Evolutionary conservation across 2,113 vertebrate genomes (phyloP).

Genomic region (Sapajus apella): DNA sequence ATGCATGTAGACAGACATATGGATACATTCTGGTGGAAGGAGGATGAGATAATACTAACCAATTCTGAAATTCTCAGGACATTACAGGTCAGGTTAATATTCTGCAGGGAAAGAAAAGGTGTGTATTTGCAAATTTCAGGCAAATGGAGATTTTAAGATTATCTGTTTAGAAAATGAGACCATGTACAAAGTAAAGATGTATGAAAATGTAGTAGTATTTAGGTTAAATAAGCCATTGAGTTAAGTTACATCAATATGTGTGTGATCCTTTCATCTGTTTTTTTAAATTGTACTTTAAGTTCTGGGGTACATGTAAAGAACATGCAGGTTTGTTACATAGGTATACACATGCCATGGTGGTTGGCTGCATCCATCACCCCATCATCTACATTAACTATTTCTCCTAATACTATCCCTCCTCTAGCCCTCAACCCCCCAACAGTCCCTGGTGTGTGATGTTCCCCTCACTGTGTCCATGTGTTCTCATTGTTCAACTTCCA

Average conservation of each 20-base stretch:
- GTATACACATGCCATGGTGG: too few relatives aligned
- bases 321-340: too few relatives aligned
- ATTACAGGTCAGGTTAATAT: neutral
- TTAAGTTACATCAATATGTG: neutral
- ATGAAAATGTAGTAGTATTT: neutral
- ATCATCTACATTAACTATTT: too few relatives aligned
- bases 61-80: neutral
- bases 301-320: too few relatives aligned
- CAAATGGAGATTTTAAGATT: neutral
- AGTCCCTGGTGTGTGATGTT: too few relatives aligned
- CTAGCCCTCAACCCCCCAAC: too few relatives aligned
- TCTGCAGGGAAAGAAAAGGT: neutral
- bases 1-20: neutral
- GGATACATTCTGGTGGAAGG: neutral
- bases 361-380: too few relatives aligned
- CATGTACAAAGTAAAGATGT: neutral
- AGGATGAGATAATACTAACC: neutral
- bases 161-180: neutral
- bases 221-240: neutral
- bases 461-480: too few relatives aligned
- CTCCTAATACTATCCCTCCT: too few relatives aligned
- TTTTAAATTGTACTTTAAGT: too few relatives aligned
- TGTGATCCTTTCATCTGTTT: neutral
- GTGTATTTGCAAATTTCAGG: neutral
- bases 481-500: too few relatives aligned